phyloP scores from a whole-genome alignment of 2,888 invertebrate genomes.

The Harpalus rufipes region DNA sequence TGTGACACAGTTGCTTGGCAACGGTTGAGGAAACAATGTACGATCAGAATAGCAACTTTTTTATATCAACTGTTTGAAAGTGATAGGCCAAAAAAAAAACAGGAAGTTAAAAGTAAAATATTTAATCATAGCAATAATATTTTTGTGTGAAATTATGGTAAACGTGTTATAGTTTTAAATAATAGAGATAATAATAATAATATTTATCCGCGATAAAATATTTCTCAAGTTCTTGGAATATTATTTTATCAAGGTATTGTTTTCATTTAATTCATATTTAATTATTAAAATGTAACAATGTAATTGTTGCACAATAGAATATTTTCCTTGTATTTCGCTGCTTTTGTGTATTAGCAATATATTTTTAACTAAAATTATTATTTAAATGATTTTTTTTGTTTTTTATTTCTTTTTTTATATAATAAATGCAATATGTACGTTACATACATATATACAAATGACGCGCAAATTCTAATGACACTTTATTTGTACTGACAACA shows the following conservation, averaged over 20 bases:
- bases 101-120: not conserved
- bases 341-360: no score
- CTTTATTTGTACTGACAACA: conserved; percentile 3
- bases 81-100: not conserved
- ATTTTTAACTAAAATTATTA: not conserved
- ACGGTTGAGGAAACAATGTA: not conserved
- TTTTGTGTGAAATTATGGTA: not conserved
- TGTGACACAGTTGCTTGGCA: conserved; percentile 15
- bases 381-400: no score
- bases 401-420: no score
- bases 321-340: no score
- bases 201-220: not conserved
- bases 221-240: not conserved
- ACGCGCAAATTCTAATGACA: conserved; percentile 16
- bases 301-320: no score
- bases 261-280: not conserved
- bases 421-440: no score
- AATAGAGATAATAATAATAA: not conserved
- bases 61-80: not conserved
- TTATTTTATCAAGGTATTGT: not conserved
- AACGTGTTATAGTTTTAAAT: not conserved
- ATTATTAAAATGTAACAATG: not conserved
- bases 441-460: not conserved
- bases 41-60: conserved; percentile 1
- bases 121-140: not conserved